These are phyloP conservation scores for Aporophyla nigra DNA, from an alignment of 2,888 invertebrate species.

Conservation along the genomic window DNA sequence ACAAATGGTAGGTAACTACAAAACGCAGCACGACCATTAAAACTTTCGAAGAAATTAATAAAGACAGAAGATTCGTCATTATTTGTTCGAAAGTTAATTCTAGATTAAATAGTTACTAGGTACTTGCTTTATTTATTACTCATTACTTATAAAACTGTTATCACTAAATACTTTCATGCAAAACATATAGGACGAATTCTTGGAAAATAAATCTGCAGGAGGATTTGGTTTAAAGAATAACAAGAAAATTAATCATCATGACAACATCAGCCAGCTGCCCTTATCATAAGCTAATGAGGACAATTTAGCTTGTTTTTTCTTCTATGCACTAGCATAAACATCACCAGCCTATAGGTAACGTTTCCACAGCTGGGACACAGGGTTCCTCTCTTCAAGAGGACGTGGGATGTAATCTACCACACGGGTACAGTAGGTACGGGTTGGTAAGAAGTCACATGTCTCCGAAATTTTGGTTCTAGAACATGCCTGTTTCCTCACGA, in stretches of 20 bases:
- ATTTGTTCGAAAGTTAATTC: too few relatives aligned
- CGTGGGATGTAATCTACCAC: too few relatives aligned
- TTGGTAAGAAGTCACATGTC: too few relatives aligned
- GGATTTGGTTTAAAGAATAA: background rate
- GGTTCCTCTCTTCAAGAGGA: too few relatives aligned
- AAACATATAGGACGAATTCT: background rate
- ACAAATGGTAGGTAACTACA: background rate
- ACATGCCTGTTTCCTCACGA: too few relatives aligned
- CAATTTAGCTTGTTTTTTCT: too few relatives aligned
- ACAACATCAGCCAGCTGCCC: background rate
- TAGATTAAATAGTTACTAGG: too few relatives aligned
- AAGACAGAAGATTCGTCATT: background rate
- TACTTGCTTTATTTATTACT: background rate
- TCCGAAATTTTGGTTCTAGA: too few relatives aligned
- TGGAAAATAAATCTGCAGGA: constrained; percentile 7
- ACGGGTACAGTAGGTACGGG: too few relatives aligned
- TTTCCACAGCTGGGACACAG: too few relatives aligned
- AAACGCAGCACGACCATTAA: background rate
- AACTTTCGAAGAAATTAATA: background rate
- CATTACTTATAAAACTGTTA: constrained; percentile 11
- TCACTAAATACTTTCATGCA: background rate
- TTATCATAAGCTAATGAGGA: background rate
- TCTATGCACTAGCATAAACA: too few relatives aligned
- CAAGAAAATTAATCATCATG: background rate
- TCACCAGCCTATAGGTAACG: too few relatives aligned